Percentiles rank a stretch among this genome's conserved stretches.
Conservation (phyloP, 2,797 vertebrate species). For the Neosilurus hyrtlii region DNA sequence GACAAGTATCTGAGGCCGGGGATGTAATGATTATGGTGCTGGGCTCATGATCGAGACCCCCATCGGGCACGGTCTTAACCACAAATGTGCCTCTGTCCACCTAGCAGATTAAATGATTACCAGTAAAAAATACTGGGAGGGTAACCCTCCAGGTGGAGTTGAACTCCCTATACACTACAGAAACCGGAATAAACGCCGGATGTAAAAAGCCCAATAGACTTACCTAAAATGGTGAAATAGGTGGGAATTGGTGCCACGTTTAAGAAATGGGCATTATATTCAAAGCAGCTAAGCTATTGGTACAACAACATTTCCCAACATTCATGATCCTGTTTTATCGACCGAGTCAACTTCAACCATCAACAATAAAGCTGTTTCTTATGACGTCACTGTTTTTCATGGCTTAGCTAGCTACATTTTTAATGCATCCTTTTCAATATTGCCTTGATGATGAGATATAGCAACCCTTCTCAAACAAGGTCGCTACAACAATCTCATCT, state of each 20-base stretch:
- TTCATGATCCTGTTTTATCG: neutral
- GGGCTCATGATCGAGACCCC: too few species aligned
- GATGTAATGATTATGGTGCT: too few species aligned
- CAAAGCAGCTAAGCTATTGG: neutral
- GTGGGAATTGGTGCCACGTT: neutral
- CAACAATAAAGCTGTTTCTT: neutral
- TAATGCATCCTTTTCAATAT: neutral
- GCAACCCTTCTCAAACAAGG: neutral
- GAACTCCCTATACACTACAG: too few species aligned
- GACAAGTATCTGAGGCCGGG: neutral
- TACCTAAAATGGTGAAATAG: neutral
- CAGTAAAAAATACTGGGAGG: too few species aligned
- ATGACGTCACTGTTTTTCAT: neutral
- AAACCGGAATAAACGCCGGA: too few species aligned
- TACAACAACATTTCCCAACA: neutral
- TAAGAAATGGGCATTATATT: neutral
- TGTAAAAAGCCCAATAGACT: too few species aligned
- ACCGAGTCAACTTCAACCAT: neutral
- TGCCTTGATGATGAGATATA: neutral
- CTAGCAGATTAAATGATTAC: too few species aligned
- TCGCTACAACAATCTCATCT: neutral
- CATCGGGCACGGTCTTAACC: too few species aligned
- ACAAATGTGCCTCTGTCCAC: too few species aligned
- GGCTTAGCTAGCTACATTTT: neutral
- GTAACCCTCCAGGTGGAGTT: too few species aligned